Conservation (phyloP, 2,888 invertebrate species). For the Eilema sororculum region DNA sequence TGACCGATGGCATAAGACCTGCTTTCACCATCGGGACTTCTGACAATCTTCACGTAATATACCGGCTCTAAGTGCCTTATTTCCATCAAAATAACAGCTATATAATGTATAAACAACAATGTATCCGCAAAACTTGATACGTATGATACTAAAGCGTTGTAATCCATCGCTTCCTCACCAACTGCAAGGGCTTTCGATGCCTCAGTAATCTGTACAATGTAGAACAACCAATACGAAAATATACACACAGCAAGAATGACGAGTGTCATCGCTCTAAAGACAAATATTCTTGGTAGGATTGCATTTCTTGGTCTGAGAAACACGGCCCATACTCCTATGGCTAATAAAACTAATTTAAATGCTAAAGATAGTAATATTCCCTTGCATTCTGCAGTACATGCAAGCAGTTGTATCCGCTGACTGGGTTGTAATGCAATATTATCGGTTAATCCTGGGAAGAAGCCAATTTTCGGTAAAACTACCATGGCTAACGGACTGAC, state of each 20-base stretch:
- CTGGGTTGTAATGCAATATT: slow-evolving; percentile 90
- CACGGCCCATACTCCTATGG: slow-evolving; percentile 96
- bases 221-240: slow-evolving; percentile 99
- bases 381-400: slow-evolving; percentile 97
- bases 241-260: slow-evolving; percentile 96
- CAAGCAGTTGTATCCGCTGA: slow-evolving; percentile 90
- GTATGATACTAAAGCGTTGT: slow-evolving; percentile 96
- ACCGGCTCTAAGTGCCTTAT: slow-evolving; percentile 96
- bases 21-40: slow-evolving; percentile 98
- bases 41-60: slow-evolving; percentile 95
- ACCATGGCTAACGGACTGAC: slow-evolving; percentile 98
- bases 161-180: slow-evolving; percentile 93
- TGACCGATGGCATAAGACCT: slow-evolving; percentile 95
- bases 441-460: slow-evolving; percentile 91
- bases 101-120: slow-evolving; percentile 96
- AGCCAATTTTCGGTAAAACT: slow-evolving; percentile 95
- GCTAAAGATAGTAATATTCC: slow-evolving; percentile 96
- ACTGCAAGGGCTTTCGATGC: slow-evolving; percentile 93
- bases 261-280: slow-evolving; percentile 96
- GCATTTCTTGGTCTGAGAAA: slow-evolving; percentile 94
- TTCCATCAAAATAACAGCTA: slow-evolving; percentile 97
- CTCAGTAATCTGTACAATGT: slow-evolving; percentile 96
- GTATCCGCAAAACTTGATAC: slow-evolving; percentile 97
- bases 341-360: slow-evolving; percentile 95
- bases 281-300: slow-evolving; percentile 96